Base-by-base conservation (phyloP, 2,113 vertebrate species). In the Phyllostomus discolor region DNA sequence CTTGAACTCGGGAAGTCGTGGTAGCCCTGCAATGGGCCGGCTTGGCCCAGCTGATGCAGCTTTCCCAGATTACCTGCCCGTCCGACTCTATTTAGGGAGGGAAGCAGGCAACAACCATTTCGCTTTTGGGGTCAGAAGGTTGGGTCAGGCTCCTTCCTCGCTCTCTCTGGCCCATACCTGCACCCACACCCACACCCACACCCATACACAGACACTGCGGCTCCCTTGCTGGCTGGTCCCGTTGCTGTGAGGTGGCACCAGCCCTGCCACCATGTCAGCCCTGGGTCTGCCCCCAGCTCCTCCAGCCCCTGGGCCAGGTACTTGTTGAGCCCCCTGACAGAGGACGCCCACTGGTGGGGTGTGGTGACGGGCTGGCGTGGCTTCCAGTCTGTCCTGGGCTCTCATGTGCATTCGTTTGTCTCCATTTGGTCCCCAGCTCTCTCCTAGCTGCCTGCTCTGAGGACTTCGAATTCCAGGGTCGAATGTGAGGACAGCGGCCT, bases 221-320 rank as follows among this genome's bases (percentile, higher is more conserved):
- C 62, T 33, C 33, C 31, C 64, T 67, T 17, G 38, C n/a, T 12
- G 16, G 38, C 5, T 22, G 1, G 0, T 38, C 16, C 10, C 22
- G 0, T 1, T 4, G 19, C 41, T 38, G 33, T 11, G 70, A 8
- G n/a, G 28, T 0, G 0, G 35, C 54, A 50, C 17, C 0, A 4
- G 22, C 50, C 73, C 48, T 70, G 90, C 43, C 43, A 28, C 6
- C 9, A 1, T 24, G 16, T 6, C n/a, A 38, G 4, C 33, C 12
- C 17, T 4, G 26, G 31, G 3, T 33, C 11, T 76, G 41, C 33
- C n/a, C 31, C 20, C 35, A 4, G 41, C 43, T 31, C 16, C 19
- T 22, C 20, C 41, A 17, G 31, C 35, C 22, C 22, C 19, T 22
- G 17, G 2, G 5, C 69, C 62, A 73, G 35, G 52, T 73, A 57